Evolutionary conservation across 2,888 invertebrate species (phyloP).

Genomic region (Ligdia adustata): DNA sequence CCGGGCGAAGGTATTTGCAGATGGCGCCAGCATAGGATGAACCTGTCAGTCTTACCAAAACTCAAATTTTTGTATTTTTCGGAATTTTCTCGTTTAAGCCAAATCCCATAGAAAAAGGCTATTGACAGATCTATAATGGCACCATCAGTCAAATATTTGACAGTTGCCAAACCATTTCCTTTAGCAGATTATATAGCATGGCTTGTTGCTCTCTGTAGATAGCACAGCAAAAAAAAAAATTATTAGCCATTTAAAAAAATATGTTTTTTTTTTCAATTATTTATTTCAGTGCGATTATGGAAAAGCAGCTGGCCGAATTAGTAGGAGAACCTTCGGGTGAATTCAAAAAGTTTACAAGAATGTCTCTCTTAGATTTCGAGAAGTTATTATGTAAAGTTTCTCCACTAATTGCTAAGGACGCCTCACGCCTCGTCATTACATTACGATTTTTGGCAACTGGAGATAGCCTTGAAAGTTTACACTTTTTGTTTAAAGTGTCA

Average conservation of each 20-base stretch:
- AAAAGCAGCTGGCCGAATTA: constrained; percentile 13
- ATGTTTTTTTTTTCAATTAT: neutral
- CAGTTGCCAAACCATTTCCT: constrained; percentile 3
- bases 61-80: neutral
- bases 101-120: constrained; percentile 1
- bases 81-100: constrained; percentile 1
- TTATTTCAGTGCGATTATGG: constrained; percentile 4
- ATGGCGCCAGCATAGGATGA: constrained; percentile 1
- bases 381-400: constrained; percentile 9
- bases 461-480: constrained; percentile 10
- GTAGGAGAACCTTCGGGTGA: constrained; percentile 10
- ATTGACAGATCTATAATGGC: neutral
- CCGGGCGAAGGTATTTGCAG: constrained; percentile 1
- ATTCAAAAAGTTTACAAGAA: constrained; percentile 18
- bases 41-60: constrained; percentile 1
- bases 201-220: constrained; percentile 1
- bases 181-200: constrained; percentile 3
- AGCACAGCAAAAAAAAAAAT: constrained; percentile 1
- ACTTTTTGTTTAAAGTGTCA: constrained; percentile 19
- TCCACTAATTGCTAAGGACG: constrained; percentile 14
- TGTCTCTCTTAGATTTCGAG: constrained; percentile 10
- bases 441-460: constrained; percentile 12
- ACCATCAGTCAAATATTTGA: neutral
- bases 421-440: constrained; percentile 11
- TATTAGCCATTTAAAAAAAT: neutral